Percentiles rank a stretch among this genome's conserved stretches.
phyloP scores from a whole-genome alignment of 2,888 invertebrate genomes.

The Galeopsomyia nigrocyanea region DNA sequence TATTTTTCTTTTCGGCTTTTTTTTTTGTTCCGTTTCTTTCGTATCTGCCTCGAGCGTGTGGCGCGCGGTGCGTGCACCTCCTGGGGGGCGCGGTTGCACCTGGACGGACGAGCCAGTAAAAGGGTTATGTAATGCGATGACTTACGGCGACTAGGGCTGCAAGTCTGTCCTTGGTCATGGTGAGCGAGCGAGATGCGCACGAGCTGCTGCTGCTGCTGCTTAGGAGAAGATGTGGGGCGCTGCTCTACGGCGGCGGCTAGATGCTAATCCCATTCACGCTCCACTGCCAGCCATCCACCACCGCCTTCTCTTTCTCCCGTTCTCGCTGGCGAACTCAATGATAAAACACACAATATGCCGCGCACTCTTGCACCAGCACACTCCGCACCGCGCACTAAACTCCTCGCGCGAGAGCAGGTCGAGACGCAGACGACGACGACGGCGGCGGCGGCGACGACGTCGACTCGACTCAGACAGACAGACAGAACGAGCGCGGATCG shows the following conservation, averaged over 20 bases:
- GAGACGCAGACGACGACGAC: not conserved
- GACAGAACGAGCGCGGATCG: conserved; percentile 74
- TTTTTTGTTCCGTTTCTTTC: not conserved
- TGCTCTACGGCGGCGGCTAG: conserved; percentile 59
- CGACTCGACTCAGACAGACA: not conserved
- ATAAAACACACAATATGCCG: too few species aligned
- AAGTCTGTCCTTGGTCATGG: conserved; percentile 97
- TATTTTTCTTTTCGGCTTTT: too few species aligned
- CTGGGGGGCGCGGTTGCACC: conserved; percentile 7
- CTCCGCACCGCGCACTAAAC: too few species aligned
- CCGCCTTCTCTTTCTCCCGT: too few species aligned
- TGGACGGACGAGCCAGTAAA: conserved; percentile 10
- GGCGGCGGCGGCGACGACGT: conserved; percentile 11
- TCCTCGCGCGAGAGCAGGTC: not conserved
- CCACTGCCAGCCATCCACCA: too few species aligned
- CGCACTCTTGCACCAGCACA: too few species aligned
- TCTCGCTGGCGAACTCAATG: too few species aligned
- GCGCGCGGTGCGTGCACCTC: not conserved
- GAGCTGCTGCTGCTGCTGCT: conserved; percentile 55
- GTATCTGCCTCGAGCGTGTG: not conserved
- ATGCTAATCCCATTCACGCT: conserved; percentile 73
- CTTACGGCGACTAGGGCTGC: conserved; percentile 95
- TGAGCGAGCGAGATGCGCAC: conserved; percentile 70
- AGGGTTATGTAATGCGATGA: conserved; percentile 32
- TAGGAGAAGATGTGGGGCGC: not conserved